Evolutionary conservation across 2,888 invertebrate species (phyloP), one percentile per base, ranked within the genome.

Genomic region (Tetanocera ferruginea): DNA sequence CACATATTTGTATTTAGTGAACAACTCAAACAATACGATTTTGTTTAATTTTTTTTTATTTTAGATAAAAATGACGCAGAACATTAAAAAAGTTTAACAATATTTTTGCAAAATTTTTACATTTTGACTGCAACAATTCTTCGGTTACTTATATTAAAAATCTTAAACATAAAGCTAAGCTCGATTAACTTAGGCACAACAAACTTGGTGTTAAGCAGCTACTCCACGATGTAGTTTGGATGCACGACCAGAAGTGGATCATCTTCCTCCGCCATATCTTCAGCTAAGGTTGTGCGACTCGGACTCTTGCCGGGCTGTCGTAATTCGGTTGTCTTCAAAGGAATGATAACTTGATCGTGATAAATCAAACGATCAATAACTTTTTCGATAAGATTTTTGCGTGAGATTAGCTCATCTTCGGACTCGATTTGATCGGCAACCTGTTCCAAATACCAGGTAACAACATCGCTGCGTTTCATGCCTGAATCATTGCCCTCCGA

Each of bases 371-470:
- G 92, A 88, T 98, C 97, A 76, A 99, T 94, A 77, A 99, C 95
- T 91, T 98, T 98, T 88, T 98, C 98, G 31, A 98, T 94, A 31
- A 99, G 91, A 17, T 93, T 93, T 90, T 98, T 98, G 86, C 95
- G 93, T 85, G 97, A 95, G 0, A 97, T 89, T 51, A 98, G 90
- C 84, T 99, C 98, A 25, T 96, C 95, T 88, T 99, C 98, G 0
- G 93, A 93, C 85, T 99, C 98, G 79, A 99, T 95, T 85, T 96
- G 94, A 79, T 94, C 94, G 82, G 95, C 94, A 76, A 98, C 93
- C 87, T 96, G 94, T 85, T 95, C 94, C 83, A 99, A 90, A 89
- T 98, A 99, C 98, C 99, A 99, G 83, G 95, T 94, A 43, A 98
- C 94, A 1, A 99, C 91, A 70, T 96, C 95, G 83, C 95, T 95